phyloP scores from a whole-genome alignment of 2,113 vertebrate species.

The Dolichotis patagonum region DNA sequence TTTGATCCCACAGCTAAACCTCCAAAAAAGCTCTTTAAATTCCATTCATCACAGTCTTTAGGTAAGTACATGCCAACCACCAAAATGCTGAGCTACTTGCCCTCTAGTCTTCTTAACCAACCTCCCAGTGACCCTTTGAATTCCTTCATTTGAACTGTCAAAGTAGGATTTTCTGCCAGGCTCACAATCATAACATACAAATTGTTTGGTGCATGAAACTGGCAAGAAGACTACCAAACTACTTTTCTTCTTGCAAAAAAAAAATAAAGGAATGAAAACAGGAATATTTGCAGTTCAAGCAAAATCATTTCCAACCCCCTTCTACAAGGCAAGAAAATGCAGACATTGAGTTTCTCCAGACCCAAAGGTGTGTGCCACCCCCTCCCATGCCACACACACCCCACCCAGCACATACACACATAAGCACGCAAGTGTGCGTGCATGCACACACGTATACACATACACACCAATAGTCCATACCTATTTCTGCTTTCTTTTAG shows the following conservation, averaged over 20 bases:
- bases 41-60: neutral
- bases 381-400: slow-evolving; percentile 62
- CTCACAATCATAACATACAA: neutral
- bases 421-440: neutral
- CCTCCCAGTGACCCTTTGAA: neutral
- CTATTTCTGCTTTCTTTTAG: slow-evolving; percentile 85
- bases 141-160: slow-evolving; percentile 48
- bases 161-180: slow-evolving; percentile 1
- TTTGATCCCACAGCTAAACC: neutral
- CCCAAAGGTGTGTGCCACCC: slow-evolving; percentile 49
- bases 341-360: slow-evolving; percentile 22
- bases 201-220: slow-evolving; percentile 27
- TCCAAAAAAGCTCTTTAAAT: slow-evolving; percentile 38
- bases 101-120: neutral
- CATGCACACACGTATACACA: neutral
- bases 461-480: slow-evolving; percentile 62
- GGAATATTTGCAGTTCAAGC: neutral
- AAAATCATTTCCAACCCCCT: slow-evolving; percentile 24
- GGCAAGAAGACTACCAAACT: slow-evolving; percentile 42
- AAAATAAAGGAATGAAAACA: neutral
- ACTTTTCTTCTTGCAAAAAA: slow-evolving; percentile 33
- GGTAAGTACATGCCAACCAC: neutral
- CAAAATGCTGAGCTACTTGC: neutral
- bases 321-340: neutral
- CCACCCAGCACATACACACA: neutral